A percentile compares a stretch with the other conserved stretches of the same genome.
Evolutionary conservation across 2,797 vertebrate genomes (phyloP).

Genomic region (Neolamprologus multifasciatus): DNA sequence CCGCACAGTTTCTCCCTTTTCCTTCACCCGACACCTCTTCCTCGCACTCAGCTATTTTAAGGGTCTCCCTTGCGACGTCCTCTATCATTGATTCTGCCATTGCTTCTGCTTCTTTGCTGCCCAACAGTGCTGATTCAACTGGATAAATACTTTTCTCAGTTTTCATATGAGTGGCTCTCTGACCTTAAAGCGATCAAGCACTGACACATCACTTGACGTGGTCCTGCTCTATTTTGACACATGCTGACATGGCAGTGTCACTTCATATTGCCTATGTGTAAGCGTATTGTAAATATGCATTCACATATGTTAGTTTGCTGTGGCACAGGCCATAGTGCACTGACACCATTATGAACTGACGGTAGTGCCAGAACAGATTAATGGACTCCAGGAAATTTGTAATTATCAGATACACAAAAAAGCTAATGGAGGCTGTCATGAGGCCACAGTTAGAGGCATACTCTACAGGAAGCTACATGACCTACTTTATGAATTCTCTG

Average conservation of each 20-base stretch:
- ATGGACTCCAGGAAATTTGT: not conserved
- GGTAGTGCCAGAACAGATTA: slow-evolving; percentile 4
- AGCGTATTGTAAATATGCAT: not conserved
- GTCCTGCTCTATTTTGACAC: slow-evolving; percentile 10
- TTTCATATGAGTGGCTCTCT: not conserved
- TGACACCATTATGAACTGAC: slow-evolving; percentile 18
- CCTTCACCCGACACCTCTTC: slow-evolving; percentile 22
- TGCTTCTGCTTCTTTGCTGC: not conserved
- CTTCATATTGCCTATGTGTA: not conserved
- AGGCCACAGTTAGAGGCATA: not conserved
- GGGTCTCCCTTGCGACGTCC: slow-evolving; percentile 24
- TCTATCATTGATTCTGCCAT: not conserved
- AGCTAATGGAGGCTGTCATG: slow-evolving; percentile 4
- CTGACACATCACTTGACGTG: slow-evolving; percentile 35
- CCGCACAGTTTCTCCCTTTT: slow-evolving; percentile 4
- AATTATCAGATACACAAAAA: slow-evolving; percentile 36
- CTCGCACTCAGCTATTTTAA: slow-evolving; percentile 49
- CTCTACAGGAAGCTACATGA: slow-evolving; percentile 8
- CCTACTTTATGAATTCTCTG: slow-evolving; percentile 7
- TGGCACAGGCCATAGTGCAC: not conserved
- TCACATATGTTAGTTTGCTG: not conserved
- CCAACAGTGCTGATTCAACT: slow-evolving; percentile 44
- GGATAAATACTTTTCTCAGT: slow-evolving; percentile 10
- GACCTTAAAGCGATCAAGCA: slow-evolving; percentile 13
- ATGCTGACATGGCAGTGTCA: slow-evolving; percentile 24